phyloP scores from a whole-genome alignment of 1,140 invertebrate species.

The Aphis gossypii region DNA sequence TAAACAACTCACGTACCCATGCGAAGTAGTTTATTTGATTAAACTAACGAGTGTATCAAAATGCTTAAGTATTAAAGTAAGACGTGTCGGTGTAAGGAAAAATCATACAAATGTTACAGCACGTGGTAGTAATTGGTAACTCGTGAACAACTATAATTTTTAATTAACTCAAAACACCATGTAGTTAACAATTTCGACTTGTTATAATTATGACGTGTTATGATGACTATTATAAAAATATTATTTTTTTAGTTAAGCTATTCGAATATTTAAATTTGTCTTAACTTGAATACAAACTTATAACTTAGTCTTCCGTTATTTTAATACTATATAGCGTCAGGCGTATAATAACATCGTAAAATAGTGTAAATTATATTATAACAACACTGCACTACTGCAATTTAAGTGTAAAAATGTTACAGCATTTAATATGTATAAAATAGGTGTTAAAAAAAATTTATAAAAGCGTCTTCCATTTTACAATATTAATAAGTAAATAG shows the following conservation, averaged over 20 bases:
- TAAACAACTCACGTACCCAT: constrained; percentile 4
- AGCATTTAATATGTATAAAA: not conserved
- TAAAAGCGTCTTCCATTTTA: not conserved
- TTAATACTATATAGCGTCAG: not conserved
- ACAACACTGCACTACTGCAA: not conserved
- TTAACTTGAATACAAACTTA: not conserved
- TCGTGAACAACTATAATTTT: not conserved
- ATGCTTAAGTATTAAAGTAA: not conserved
- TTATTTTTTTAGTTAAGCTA: not conserved
- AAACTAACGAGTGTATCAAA: not conserved
- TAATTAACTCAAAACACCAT: not conserved
- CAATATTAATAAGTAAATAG: not conserved
- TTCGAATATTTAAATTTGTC: not conserved
- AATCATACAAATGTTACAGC: not conserved
- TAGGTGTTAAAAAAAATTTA: not conserved
- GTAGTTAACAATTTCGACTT: too few species aligned
- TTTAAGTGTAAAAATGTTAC: not conserved
- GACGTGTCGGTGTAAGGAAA: not conserved
- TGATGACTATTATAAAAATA: not conserved
- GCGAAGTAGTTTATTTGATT: not conserved
- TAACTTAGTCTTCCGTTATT: not conserved
- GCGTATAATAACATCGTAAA: not conserved
- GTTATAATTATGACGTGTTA: too few species aligned
- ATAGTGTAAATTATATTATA: not conserved
- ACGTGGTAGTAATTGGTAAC: not conserved